phyloP scores from a whole-genome alignment of 2,888 invertebrate species.

The Aradus depressus region DNA sequence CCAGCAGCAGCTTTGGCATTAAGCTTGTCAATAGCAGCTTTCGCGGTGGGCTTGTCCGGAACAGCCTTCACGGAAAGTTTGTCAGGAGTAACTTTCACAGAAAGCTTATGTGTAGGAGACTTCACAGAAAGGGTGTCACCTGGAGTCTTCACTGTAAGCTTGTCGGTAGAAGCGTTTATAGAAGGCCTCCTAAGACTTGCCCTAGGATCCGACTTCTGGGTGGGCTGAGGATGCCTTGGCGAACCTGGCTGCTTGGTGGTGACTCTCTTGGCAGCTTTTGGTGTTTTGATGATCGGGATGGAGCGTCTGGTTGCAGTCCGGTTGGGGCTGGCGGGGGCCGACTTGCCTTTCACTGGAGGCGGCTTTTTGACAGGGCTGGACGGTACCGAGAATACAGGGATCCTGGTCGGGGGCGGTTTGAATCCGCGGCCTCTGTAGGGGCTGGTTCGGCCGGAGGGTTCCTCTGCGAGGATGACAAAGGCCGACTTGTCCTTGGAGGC shows the following conservation, averaged over 20 bases:
- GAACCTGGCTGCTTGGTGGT: slow-evolving; percentile 1
- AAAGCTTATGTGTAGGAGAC: no score
- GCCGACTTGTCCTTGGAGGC: slow-evolving; percentile 38
- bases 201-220: neutral
- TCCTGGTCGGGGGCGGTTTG: slow-evolving; percentile 43
- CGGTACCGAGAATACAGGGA: slow-evolving; percentile 41
- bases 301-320: slow-evolving; percentile 21
- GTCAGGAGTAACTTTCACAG: no score
- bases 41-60: no score
- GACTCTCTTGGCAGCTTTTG: slow-evolving; percentile 11
- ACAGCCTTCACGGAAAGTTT: no score
- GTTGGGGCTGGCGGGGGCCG: slow-evolving; percentile 38
- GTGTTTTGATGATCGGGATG: slow-evolving; percentile 3
- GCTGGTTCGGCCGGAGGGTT: slow-evolving; percentile 42
- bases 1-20: no score
- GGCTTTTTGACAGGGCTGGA: slow-evolving; percentile 17
- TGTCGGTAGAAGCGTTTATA: no score
- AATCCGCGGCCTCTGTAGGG: slow-evolving; percentile 52
- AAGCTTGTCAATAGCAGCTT: no score
- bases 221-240: neutral
- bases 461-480: slow-evolving; percentile 56
- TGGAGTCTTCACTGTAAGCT: no score
- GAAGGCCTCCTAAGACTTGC: neutral
- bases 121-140: no score
- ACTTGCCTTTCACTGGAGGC: slow-evolving; percentile 38